Evolutionary conservation across 2,888 invertebrate species (phyloP).

Genomic region (Aplocera efformata): DNA sequence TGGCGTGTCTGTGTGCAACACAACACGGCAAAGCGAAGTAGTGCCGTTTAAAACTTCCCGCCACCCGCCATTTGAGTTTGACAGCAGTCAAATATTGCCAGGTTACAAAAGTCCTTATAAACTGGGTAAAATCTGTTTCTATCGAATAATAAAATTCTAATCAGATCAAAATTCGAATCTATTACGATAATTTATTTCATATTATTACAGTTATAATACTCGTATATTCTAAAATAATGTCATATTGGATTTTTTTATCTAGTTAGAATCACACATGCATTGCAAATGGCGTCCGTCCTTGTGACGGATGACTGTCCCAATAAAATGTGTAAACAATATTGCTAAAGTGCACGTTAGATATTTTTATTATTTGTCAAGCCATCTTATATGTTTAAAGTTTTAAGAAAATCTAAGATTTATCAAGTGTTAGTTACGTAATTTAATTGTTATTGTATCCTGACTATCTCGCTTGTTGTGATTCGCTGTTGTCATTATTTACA

Average conservation of each 20-base stretch:
- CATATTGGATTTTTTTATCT: not conserved
- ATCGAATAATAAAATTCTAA: too few species aligned
- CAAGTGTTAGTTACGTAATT: constrained; percentile 48
- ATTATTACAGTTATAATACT: too few species aligned
- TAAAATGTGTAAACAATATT: constrained; percentile 49
- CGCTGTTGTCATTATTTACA: constrained; percentile 73
- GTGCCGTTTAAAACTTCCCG: too few species aligned
- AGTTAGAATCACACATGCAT: constrained; percentile 35
- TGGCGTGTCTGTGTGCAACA: too few species aligned
- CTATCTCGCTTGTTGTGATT: constrained; percentile 75
- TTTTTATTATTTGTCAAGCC: constrained; percentile 22
- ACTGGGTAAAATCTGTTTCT: too few species aligned
- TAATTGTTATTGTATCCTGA: constrained; percentile 45
- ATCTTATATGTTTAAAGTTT: constrained; percentile 1
- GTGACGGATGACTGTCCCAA: constrained; percentile 58
- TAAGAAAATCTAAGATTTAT: constrained; percentile 12
- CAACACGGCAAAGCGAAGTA: too few species aligned
- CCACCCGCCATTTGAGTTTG: too few species aligned
- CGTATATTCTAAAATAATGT: too few species aligned
- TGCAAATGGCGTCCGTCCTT: constrained; percentile 70
- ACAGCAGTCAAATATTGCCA: too few species aligned
- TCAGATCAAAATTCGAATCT: too few species aligned
- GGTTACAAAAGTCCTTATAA: too few species aligned
- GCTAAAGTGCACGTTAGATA: constrained; percentile 13
- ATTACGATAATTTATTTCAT: too few species aligned